These are phyloP conservation scores for Podarcis cretensis DNA, from an alignment of 2,113 vertebrate genomes.

Conservation along the genomic window DNA sequence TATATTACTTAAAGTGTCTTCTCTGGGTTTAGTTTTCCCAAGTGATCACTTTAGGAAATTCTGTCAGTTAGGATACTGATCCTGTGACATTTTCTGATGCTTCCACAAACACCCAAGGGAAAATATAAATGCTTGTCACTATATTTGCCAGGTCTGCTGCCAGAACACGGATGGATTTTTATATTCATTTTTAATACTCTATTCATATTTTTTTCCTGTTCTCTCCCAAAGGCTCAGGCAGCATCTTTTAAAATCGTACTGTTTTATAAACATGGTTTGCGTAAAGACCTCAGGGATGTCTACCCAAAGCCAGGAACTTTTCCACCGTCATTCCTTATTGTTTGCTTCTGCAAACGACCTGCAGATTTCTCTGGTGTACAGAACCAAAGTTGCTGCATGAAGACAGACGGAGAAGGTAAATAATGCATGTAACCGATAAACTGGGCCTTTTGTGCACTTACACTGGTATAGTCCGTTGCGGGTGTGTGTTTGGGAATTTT, in stretches of 20 bases:
- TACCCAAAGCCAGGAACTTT: slow-evolving; percentile 3
- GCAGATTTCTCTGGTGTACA: slow-evolving; percentile 2
- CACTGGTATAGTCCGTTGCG: too few relatives aligned
- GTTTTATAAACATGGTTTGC: background rate
- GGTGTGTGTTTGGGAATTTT: too few relatives aligned
- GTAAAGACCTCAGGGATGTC: background rate
- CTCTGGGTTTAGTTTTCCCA: slow-evolving; percentile 1
- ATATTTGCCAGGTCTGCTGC: background rate
- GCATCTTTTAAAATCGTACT: slow-evolving; percentile 2
- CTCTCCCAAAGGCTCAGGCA: background rate
- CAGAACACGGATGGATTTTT: slow-evolving; percentile 15
- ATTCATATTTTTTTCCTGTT: background rate
- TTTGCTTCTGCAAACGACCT: background rate
- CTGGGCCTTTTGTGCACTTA: background rate
- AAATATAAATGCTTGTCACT: slow-evolving; percentile 10
- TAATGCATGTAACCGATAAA: background rate
- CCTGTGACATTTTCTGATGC: background rate
- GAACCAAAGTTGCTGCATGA: slow-evolving; percentile 9
- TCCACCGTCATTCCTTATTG: background rate
- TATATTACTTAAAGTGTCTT: slow-evolving; percentile 3
- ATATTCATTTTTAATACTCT: slow-evolving; percentile 25
- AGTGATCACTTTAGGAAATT: background rate
- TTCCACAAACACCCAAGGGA: background rate
- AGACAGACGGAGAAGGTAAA: background rate
- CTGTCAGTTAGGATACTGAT: slow-evolving; percentile 10